Evolutionary conservation across 2,113 vertebrate genomes (phyloP).

Genomic region (Pterocles orientalis): DNA sequence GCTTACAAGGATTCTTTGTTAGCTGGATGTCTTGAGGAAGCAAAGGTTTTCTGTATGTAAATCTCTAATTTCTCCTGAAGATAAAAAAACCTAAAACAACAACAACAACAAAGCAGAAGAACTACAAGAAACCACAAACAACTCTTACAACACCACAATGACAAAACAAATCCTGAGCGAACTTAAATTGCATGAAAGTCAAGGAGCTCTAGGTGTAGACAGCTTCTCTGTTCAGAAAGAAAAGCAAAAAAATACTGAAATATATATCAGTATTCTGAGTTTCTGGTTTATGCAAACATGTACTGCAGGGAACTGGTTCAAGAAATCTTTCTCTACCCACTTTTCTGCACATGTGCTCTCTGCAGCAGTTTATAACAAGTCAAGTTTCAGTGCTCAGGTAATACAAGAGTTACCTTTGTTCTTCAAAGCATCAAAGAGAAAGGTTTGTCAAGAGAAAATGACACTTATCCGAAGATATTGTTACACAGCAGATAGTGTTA

Average conservation of each 20-base stretch:
- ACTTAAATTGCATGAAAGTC: not conserved
- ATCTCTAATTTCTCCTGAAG: not conserved
- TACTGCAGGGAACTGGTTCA: not conserved
- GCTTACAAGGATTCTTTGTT: slow-evolving; percentile 20
- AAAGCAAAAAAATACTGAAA: not conserved
- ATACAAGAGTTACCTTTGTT: not conserved
- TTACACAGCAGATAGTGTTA: not conserved
- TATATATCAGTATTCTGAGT: not conserved
- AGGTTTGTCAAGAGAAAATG: not conserved
- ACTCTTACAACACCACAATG: not conserved
- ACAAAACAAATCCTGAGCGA: not conserved
- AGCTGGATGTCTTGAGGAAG: not conserved
- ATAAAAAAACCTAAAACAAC: not conserved
- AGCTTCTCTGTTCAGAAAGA: not conserved
- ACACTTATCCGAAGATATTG: not conserved
- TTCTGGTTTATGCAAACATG: not conserved
- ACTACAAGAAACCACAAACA: not conserved
- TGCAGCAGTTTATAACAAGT: not conserved
- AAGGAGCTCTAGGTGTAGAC: not conserved
- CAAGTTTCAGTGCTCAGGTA: not conserved
- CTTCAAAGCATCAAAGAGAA: not conserved
- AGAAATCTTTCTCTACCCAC: not conserved
- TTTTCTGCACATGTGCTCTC: not conserved
- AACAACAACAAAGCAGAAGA: not conserved
- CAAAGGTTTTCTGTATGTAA: not conserved